Evolutionary conservation across 2,113 vertebrate species (phyloP), one percentile per base, ranked within the genome.

Genomic region (Epinephelus fuscoguttatus): DNA sequence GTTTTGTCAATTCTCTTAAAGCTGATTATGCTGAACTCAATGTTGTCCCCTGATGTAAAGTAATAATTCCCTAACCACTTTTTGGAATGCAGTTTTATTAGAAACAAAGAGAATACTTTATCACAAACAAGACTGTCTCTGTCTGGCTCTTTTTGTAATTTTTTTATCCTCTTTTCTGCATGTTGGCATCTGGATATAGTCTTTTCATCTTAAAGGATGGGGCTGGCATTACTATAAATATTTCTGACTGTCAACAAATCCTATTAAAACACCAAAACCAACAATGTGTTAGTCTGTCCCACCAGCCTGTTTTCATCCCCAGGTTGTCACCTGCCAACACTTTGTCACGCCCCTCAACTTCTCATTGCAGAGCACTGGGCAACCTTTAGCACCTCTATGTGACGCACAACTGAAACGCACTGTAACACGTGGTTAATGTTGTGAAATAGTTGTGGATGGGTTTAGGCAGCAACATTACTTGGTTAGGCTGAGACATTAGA

Each of bases 1-100:
- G 57, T 62, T 86, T 80, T 66, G 73, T 85, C 78, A 78, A 45
- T 86, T 76, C 23, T 78, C 80, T 69, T 85, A 82, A 84, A 70
- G 62, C 78, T 59, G 78, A 79, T 81, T 75, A 76, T 21, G 62
- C 61, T 62, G 68, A 49, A 73, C 64, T 45, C 49, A 53, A 23
- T 42, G 42, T 30, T 23, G 7, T 66, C 37, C 66, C 45, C 23
- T 19, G 10, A 81, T 25, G 52, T 66, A 72, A 84, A 71, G 40
- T 30, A 50, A 75, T 59, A 47, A 74, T 68, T 76, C 57, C 53
- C 56, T 1, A 23, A 64, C 9, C 33, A 11, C 53, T 76, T 57
- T 49, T 49, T 62, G 60, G 25, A 85, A 40, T 67, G 45, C 23
- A 33, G n/a, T 50, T 78, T 57, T 33, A 72, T 71, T 53, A 17